Evolutionary conservation across 2,888 invertebrate species (phyloP), one percentile per base, ranked within the genome.

Genomic region (Stenodema calcarata): DNA sequence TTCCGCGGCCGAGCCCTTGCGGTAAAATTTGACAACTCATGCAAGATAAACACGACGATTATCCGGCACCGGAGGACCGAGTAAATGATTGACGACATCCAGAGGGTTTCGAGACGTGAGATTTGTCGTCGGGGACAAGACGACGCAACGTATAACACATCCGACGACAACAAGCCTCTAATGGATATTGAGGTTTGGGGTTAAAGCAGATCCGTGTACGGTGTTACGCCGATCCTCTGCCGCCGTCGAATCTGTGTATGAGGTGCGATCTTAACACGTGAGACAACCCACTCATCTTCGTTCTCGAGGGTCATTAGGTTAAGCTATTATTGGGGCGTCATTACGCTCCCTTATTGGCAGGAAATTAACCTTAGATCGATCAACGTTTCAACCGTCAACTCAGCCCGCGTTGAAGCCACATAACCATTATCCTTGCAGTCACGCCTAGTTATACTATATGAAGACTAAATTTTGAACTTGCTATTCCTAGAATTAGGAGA

Each of bases 161-260:
- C 23, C 62, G 18, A 62, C 62, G 62, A 62, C 62, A 27, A 62
- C 62, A 23, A 62, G 62, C 62, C 23, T 7, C 54, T 62, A 62
- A 62, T 62, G 62, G 62, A 62, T 62, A 62, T 62, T 62, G 62
- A 62, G 62, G 62, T 62, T 23, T 62, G 62, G 62, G 62, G 62
- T 73, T 73, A 73, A 73, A 73, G 73, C 73, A 73, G 73, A 73
- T 73, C 73, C 73, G 73, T 73, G 73, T 73, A 73, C 73, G 4
- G n/a, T 2, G 35, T 35, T 18, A 3, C 11, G 23, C 62, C 18
- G 2, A 0, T n/a, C 54, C 54, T 44, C 16, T 16, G 44, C 44
- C n/a, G n/a, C n/a, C n/a, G n/a, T n/a, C n/a, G n/a, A n/a, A n/a
- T 44, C 44, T 2, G 50, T n/a, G 50, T 4, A 4, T n/a, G 50